Conservation (phyloP, 2,888 invertebrate species). For the Argyra leucocephala region DNA sequence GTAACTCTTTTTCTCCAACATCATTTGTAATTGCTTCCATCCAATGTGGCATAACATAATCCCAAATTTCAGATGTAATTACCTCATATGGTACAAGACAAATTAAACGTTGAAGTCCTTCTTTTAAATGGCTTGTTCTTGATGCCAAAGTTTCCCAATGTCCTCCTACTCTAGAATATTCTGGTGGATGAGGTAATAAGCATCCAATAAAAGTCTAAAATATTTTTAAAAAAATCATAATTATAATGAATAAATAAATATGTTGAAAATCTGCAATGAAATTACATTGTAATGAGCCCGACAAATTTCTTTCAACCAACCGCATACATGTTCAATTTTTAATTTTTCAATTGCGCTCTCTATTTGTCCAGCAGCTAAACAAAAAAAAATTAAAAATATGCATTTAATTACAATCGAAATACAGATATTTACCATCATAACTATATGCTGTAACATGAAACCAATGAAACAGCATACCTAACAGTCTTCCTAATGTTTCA, state of each 20-base stretch:
- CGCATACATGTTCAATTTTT: conserved; percentile 85
- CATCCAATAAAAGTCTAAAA: conserved; percentile 67
- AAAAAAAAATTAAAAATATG: neutral
- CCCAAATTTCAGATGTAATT: conserved; percentile 93
- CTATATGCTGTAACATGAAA: conserved; percentile 96
- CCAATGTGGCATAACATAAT: conserved; percentile 98
- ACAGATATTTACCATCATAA: conserved; percentile 63
- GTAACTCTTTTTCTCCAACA: conserved; percentile 77
- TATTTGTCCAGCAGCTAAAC: conserved; percentile 52
- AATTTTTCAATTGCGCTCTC: conserved; percentile 84
- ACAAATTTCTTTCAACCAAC: conserved; percentile 79
- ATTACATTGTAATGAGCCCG: conserved; percentile 66
- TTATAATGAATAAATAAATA: neutral
- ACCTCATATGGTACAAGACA: conserved; percentile 97
- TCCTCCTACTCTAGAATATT: conserved; percentile 90
- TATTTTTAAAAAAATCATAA: neutral
- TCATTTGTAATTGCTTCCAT: conserved; percentile 93
- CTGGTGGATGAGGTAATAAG: conserved; percentile 89
- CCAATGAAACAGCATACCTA: conserved; percentile 98
- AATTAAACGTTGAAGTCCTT: conserved; percentile 86
- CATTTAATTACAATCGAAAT: neutral
- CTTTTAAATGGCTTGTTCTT: conserved; percentile 82
- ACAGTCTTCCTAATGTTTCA: conserved; percentile 76
- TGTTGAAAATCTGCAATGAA: neutral
- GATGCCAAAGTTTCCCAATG: conserved; percentile 89